These are phyloP conservation scores for Odontesthes bonariensis DNA, from an alignment of 2,113 vertebrate genomes.

Conservation along the genomic window DNA sequence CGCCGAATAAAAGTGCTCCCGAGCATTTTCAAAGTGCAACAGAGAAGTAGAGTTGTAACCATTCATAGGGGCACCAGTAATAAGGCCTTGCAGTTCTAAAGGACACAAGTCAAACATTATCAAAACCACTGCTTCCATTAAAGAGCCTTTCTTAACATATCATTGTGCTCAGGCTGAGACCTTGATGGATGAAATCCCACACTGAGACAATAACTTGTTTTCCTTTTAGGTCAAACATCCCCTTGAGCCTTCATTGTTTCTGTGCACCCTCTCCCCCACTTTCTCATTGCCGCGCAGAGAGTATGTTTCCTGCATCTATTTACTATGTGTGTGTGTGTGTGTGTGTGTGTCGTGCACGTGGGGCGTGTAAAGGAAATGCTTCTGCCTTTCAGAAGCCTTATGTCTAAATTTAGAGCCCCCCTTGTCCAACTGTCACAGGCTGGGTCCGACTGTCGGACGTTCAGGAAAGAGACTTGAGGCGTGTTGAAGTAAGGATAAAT, in stretches of 20 bases:
- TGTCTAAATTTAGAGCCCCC: conserved; percentile 74
- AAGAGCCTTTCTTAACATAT: conserved; percentile 24
- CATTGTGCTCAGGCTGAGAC: conserved; percentile 28
- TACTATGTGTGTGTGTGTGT: conserved; percentile 26
- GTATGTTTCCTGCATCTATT: conserved; percentile 13
- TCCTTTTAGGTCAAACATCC: conserved; percentile 57
- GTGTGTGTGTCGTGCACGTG: conserved; percentile 25
- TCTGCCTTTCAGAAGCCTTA: conserved; percentile 43
- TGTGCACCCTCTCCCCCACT: conserved; percentile 27
- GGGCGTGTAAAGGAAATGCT: conserved; percentile 70
- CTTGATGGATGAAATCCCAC: conserved; percentile 45
- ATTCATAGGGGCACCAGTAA: neutral
- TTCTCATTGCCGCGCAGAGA: conserved; percentile 31
- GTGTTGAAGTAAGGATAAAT: conserved; percentile 40
- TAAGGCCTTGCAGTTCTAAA: neutral
- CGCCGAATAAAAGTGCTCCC: neutral
- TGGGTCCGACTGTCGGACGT: conserved; percentile 24
- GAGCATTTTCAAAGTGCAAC: neutral
- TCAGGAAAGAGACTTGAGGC: conserved; percentile 66
- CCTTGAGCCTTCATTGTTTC: conserved; percentile 72
- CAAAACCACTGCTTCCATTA: conserved; percentile 3
- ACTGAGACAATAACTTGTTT: conserved; percentile 56
- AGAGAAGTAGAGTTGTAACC: neutral
- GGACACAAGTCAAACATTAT: neutral
- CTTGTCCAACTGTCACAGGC: conserved; percentile 61